Base-by-base conservation (phyloP, 2,113 vertebrate genomes). In the human region DNA sequence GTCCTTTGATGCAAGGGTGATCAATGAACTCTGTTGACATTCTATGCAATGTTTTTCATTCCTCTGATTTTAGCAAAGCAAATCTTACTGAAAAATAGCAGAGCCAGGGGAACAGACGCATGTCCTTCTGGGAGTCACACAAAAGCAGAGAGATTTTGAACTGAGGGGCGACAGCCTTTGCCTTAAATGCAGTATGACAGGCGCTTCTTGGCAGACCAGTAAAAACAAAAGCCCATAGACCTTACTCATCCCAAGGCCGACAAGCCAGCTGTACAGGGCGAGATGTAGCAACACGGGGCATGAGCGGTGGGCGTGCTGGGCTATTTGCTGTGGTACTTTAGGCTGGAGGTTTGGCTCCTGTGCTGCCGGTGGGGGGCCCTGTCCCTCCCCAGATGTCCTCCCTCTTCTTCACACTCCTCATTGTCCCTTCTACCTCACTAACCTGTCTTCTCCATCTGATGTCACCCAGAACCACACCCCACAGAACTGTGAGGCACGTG, bases 391-490 rank as follows among this genome's bases (percentile, higher is more conserved):
- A 12, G 30, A 6, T 32, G 18, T 25, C 86, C 88, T 55, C 48
- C 59, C 11, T 14, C 57, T 6, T 66, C 85, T 32, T 92, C 88
- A 87, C 48, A 27, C 59, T 76, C 85, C 75, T 87, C 80, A 13
- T 61, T 35, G 55, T 61, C 89, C 95, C 57, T 81, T 95, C 95
- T 96, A 96, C 97, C 98, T 97, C 97, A 89, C 61, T 85, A 50
- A 70, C 85, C 91, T 45, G 13, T 22, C 72, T 57, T 75, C 61
- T 50, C 76, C 73, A 9, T 43, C 9, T 45, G 82, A 64, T 22
- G 6, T 61, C 57, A 57, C 82, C 59, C 12, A 25, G 32, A 75
- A 50, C 59, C 23, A 3, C n/a, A 10, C 45, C 57, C 61, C 13
- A 43, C 75, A 66, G 80, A 89, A 25, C 45, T 0, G 0, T 3